These are phyloP conservation scores for Actinemys pallida DNA, from an alignment of 2,113 vertebrate genomes.

Conservation along the genomic window DNA sequence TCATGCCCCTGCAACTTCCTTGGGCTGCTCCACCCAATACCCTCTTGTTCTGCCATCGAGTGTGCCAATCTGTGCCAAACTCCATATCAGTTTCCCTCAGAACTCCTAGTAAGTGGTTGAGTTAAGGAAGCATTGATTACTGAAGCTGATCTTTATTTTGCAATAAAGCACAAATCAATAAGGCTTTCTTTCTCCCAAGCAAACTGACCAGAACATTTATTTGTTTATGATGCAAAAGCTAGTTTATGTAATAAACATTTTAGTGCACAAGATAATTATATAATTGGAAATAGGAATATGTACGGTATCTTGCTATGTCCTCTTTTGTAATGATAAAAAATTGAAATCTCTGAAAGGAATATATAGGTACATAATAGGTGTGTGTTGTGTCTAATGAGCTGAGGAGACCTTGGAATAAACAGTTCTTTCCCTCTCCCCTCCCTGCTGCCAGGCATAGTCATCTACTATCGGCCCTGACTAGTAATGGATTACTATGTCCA, in stretches of 20 bases:
- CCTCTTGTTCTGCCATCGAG: not conserved
- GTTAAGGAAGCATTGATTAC: not conserved
- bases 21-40: not conserved
- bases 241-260: not conserved
- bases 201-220: not conserved
- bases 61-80: not conserved
- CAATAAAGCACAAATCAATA: not conserved
- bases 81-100: not conserved
- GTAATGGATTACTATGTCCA: not conserved
- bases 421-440: not conserved
- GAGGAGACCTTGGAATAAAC: not conserved
- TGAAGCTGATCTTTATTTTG: not conserved
- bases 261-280: not conserved
- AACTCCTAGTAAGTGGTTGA: not conserved
- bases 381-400: not conserved
- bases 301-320: conserved; percentile 20
- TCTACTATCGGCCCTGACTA: not conserved
- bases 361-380: not conserved
- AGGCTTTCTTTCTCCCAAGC: rapidly evolving
- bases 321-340: conserved; percentile 30
- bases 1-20: not conserved
- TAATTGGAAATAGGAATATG: not conserved
- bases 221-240: not conserved
- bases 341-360: not conserved
- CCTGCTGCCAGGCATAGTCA: not conserved